Evolutionary conservation across 2,797 vertebrate genomes (phyloP).

Genomic region (Coregonus suidteri): DNA sequence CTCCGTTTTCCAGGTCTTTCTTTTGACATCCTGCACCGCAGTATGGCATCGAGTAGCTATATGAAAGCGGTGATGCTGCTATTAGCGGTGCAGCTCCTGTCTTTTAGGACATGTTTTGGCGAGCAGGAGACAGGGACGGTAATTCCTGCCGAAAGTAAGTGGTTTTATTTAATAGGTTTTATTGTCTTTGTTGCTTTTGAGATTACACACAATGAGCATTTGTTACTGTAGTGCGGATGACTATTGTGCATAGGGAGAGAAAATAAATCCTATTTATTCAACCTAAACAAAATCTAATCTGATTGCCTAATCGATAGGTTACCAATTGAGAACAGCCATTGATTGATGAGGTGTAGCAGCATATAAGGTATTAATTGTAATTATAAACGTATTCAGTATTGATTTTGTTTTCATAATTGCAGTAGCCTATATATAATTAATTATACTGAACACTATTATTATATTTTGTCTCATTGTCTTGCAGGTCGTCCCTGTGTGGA

Average conservation of each 20-base stretch:
- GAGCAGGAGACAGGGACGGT: constrained; percentile 81
- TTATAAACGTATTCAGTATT: background rate
- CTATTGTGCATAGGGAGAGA: background rate
- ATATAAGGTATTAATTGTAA: background rate
- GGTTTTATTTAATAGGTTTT: constrained; percentile 9
- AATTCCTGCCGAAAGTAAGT: constrained; percentile 89
- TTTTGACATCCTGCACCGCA: background rate
- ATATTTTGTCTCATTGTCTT: constrained; percentile 10
- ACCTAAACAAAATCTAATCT: background rate
- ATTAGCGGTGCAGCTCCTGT: constrained; percentile 68
- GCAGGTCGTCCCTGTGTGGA: constrained; percentile 93
- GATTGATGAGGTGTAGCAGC: background rate
- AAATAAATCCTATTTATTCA: background rate
- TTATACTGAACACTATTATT: background rate
- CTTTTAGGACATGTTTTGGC: constrained; percentile 60
- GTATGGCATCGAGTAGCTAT: constrained; percentile 65
- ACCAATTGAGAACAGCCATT: background rate
- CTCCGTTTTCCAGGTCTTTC: constrained; percentile 12
- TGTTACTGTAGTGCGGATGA: background rate
- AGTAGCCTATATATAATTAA: background rate
- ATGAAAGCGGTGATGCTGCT: constrained; percentile 68
- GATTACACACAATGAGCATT: background rate
- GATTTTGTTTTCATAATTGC: background rate
- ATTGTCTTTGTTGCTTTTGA: background rate
- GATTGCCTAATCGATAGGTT: background rate